phyloP scores from a whole-genome alignment of 2,797 vertebrate species.

The Hirundo rustica region DNA sequence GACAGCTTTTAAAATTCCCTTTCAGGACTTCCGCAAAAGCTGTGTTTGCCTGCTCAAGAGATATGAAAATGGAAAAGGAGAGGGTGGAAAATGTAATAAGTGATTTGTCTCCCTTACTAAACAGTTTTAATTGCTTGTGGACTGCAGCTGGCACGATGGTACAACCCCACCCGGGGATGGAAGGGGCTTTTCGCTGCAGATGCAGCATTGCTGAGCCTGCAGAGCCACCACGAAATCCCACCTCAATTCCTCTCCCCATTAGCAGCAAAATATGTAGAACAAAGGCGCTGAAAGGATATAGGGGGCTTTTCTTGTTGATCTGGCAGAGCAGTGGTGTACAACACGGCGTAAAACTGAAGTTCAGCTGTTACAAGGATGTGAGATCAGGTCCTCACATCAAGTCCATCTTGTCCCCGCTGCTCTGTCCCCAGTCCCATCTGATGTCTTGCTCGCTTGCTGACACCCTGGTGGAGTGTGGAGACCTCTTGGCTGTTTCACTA shows the following conservation, averaged over 20 bases:
- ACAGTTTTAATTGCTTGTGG: not conserved
- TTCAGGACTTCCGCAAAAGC: not conserved
- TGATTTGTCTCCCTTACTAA: not conserved
- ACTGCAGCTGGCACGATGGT: accelerated
- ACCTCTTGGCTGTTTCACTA: not conserved
- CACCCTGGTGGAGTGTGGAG: not conserved
- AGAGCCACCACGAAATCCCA: not conserved
- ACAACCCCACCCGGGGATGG: accelerated
- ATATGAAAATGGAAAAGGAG: not conserved
- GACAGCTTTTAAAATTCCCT: not conserved
- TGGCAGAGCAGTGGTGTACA: not conserved
- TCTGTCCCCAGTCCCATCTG: not conserved
- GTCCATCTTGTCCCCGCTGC: not conserved
- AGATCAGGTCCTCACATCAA: accelerated
- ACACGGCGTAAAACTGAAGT: not conserved
- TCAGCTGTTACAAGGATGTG: not conserved
- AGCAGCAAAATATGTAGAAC: conserved; percentile 8
- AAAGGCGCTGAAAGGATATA: conserved; percentile 5
- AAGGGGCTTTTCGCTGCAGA: not conserved
- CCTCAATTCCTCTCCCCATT: not conserved
- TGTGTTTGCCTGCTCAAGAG: not conserved
- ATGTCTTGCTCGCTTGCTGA: not conserved
- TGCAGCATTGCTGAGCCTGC: not conserved
- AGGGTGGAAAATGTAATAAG: not conserved
- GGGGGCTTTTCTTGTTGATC: not conserved